phyloP scores from a whole-genome alignment of 64 coral and sea anemone genomes.

The Pocillopora verrucosa region DNA sequence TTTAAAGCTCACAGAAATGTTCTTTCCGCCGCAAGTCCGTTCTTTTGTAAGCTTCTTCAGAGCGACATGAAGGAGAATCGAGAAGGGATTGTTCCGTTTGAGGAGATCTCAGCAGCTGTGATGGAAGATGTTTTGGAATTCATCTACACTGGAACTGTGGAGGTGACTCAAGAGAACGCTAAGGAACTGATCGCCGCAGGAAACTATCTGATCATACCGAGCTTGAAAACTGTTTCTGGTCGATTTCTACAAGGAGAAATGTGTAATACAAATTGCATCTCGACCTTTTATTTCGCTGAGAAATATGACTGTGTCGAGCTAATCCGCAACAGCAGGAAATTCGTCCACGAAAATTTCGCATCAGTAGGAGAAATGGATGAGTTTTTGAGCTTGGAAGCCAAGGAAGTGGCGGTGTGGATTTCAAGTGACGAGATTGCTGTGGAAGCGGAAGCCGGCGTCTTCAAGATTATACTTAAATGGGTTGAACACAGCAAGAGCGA shows the following conservation, averaged over 20 bases:
- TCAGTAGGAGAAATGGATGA: not conserved
- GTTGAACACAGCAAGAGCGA: not conserved
- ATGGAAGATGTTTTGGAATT: slow-evolving; percentile 21
- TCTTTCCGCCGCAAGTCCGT: not conserved
- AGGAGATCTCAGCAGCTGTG: not conserved
- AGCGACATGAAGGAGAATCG: slow-evolving; percentile 6
- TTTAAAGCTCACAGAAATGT: not conserved
- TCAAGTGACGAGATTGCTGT: slow-evolving; percentile 8
- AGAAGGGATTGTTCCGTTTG: not conserved
- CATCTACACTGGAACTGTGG: not conserved
- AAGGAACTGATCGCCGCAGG: not conserved
- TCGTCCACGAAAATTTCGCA: not conserved
- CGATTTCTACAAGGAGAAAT: not conserved
- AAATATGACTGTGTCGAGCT: not conserved
- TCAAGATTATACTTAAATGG: not conserved
- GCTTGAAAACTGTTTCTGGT: not conserved
- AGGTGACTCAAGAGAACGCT: not conserved
- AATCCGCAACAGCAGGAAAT: not conserved
- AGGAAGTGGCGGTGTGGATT: not conserved
- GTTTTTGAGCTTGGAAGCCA: not conserved
- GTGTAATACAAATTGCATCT: not conserved
- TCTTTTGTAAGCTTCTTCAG: not conserved
- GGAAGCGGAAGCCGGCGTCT: not conserved
- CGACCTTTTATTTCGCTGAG: slow-evolving; percentile 9
- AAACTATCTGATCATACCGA: slow-evolving; percentile 8